Conservation (phyloP, 2,113 vertebrate species). For the Butastur rufipennis region DNA sequence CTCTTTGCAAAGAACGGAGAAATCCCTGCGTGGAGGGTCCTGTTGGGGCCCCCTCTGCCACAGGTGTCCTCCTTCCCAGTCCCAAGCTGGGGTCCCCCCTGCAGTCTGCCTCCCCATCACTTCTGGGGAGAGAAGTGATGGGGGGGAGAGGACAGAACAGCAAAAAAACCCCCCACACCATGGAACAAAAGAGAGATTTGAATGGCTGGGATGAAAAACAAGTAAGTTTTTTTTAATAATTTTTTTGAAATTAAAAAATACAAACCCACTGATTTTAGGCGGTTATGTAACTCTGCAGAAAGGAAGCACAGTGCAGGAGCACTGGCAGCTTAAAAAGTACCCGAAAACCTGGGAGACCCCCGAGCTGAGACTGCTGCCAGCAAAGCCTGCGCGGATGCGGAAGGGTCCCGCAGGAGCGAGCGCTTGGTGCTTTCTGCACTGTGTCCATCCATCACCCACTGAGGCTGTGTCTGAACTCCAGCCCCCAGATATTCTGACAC, state of each 20-base stretch:
- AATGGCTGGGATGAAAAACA: not conserved
- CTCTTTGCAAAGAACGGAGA: not conserved
- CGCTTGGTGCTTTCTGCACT: not conserved
- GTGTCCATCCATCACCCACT: fast-evolving
- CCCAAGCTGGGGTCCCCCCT: not conserved
- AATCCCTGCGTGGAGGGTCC: not conserved
- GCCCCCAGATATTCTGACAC: not conserved
- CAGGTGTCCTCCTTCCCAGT: not conserved
- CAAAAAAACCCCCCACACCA: too few relatives aligned
- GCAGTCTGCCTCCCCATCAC: not conserved
- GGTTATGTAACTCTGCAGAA: not conserved
- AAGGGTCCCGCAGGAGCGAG: not conserved
- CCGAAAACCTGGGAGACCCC: not conserved
- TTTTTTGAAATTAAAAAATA: not conserved
- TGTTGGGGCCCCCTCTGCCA: not conserved
- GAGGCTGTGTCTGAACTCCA: fast-evolving
- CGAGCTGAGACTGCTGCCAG: fast-evolving
- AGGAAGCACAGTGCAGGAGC: not conserved
- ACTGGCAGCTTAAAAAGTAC: not conserved
- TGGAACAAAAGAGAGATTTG: not conserved
- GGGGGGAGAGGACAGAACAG: too few relatives aligned
- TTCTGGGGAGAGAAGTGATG: not conserved
- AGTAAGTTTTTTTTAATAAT: not conserved
- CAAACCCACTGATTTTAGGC: not conserved
- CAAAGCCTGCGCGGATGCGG: fast-evolving